A percentile compares a stretch with the other conserved stretches of the same genome.
Evolutionary conservation across 2,113 vertebrate genomes (phyloP).

Genomic region (Tragelaphus imberbis): DNA sequence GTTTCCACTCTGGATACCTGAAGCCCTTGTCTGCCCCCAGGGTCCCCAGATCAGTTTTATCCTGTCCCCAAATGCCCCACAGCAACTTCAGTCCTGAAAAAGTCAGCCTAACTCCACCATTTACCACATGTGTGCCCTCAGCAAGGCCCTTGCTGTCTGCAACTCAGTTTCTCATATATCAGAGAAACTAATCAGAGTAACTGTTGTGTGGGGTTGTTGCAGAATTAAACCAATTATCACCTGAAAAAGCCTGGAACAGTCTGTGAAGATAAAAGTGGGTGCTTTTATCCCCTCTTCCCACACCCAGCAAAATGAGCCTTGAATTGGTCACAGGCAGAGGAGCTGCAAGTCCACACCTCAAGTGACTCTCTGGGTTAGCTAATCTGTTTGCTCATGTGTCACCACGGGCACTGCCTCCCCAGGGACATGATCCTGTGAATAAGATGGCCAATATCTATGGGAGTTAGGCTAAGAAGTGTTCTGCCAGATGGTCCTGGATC

Average conservation of each 20-base stretch:
- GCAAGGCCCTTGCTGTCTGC: background rate
- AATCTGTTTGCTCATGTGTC: too few species aligned
- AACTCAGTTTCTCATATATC: background rate
- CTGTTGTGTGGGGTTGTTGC: background rate
- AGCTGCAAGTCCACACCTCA: too few species aligned
- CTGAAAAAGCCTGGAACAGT: background rate
- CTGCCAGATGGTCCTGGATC: too few species aligned
- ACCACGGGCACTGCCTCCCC: too few species aligned
- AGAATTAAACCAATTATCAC: background rate
- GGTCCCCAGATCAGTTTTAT: background rate
- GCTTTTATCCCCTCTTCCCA: too few species aligned
- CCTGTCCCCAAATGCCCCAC: background rate
- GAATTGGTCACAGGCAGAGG: too few species aligned
- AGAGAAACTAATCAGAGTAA: background rate
- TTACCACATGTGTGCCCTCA: background rate
- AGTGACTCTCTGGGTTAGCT: too few species aligned
- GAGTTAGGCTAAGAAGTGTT: too few species aligned
- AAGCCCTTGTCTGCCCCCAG: background rate
- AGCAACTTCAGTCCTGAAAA: background rate
- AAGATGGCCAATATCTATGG: too few species aligned
- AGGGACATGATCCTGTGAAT: too few species aligned
- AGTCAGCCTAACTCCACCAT: background rate
- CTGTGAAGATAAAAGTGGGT: background rate
- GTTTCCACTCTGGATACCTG: background rate
- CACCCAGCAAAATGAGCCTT: too few species aligned